Percentiles rank a stretch among this genome's conserved stretches.
Conservation (phyloP, 1,140 invertebrate genomes). For the Sweltsa coloradensis region DNA sequence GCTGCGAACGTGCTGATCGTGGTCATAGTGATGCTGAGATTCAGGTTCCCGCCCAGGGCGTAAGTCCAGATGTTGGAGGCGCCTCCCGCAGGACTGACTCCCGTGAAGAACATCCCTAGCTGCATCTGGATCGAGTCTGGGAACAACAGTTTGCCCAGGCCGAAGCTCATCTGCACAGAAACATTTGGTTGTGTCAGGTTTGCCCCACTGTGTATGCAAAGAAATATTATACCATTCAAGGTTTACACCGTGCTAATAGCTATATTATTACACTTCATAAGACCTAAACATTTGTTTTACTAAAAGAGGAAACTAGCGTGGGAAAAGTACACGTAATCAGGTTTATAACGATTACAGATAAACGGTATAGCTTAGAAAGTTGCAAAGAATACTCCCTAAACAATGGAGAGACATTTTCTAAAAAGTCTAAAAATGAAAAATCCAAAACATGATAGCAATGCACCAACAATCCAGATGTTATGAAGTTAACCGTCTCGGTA, state of each 20-base stretch:
- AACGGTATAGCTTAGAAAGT: too few species aligned
- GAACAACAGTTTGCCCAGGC: slow-evolving; percentile 58
- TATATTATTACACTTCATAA: not conserved
- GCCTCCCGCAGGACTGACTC: slow-evolving; percentile 81
- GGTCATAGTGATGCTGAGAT: slow-evolving; percentile 87
- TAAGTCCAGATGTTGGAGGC: slow-evolving; percentile 94
- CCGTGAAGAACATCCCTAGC: slow-evolving; percentile 83
- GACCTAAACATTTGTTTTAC: not conserved
- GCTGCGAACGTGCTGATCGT: slow-evolving; percentile 74
- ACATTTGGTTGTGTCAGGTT: not conserved
- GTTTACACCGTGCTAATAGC: not conserved
- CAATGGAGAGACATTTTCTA: too few species aligned
- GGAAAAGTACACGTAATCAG: not conserved
- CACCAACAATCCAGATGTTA: too few species aligned
- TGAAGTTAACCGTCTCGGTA: too few species aligned
- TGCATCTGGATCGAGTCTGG: slow-evolving; percentile 53
- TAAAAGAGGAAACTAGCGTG: not conserved
- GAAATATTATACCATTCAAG: not conserved
- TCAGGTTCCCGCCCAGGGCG: slow-evolving; percentile 74
- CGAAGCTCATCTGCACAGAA: slow-evolving; percentile 59
- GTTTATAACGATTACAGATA: too few species aligned
- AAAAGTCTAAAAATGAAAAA: too few species aligned
- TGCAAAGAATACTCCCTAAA: too few species aligned
- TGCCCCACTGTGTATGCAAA: not conserved
- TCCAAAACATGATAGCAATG: too few species aligned